phyloP scores from a whole-genome alignment of 2,797 vertebrate species.

The Sebastes nivosus region DNA sequence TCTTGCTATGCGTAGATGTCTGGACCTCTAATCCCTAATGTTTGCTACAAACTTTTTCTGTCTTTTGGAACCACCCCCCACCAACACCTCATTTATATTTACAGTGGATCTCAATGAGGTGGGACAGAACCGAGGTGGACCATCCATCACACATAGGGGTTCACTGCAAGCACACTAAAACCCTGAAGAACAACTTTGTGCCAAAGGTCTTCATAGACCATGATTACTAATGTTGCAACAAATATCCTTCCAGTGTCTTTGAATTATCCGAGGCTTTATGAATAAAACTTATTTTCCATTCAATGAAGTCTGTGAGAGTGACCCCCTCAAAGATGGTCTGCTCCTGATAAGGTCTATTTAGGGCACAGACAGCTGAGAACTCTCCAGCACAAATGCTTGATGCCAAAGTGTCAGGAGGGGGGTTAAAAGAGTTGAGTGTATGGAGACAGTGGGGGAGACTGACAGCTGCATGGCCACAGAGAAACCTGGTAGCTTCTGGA shows the following conservation, averaged over 20 bases:
- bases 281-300: not conserved
- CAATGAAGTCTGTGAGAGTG: not conserved
- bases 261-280: not conserved
- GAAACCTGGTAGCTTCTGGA: constrained; percentile 84
- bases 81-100: constrained; percentile 70
- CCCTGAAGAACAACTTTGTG: not conserved
- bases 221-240: not conserved
- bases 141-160: constrained; percentile 10
- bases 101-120: constrained; percentile 64
- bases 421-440: constrained; percentile 13
- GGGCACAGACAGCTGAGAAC: constrained; percentile 85
- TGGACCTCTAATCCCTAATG: constrained; percentile 5
- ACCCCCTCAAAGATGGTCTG: constrained; percentile 68
- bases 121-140: constrained; percentile 50
- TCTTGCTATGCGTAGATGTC: constrained; percentile 21
- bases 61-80: constrained; percentile 42
- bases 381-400: constrained; percentile 78
- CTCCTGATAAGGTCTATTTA: constrained; percentile 84
- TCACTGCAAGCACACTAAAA: not conserved
- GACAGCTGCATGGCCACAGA: constrained; percentile 78
- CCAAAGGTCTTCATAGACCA: not conserved
- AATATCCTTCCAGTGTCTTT: not conserved
- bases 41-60: constrained; percentile 24
- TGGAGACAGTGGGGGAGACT: constrained; percentile 3
- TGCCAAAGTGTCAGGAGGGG: constrained; percentile 48